Evolutionary conservation across 2,888 invertebrate species (phyloP).

Genomic region (Plebejus argus): DNA sequence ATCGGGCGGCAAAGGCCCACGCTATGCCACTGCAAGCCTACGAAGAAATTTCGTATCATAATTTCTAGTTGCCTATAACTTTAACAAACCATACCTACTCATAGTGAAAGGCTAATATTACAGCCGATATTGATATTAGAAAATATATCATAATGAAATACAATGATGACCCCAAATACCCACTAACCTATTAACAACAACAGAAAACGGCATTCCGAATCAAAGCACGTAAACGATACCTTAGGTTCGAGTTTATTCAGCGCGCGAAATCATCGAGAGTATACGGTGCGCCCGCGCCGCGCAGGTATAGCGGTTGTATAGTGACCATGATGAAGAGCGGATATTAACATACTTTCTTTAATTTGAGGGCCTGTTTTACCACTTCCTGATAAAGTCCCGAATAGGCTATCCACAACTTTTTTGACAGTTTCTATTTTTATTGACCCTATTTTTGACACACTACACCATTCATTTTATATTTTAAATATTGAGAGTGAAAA

Average conservation of each 20-base stretch:
- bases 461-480: no score
- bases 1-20: not conserved
- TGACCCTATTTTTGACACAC: no score
- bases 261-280: slow-evolving; percentile 56
- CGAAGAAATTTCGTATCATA: not conserved
- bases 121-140: not conserved
- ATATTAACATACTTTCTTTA: not conserved
- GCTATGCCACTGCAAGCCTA: not conserved
- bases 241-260: slow-evolving; percentile 62
- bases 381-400: no score
- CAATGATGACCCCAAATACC: slow-evolving; percentile 38
- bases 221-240: slow-evolving; percentile 48
- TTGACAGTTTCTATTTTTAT: no score
- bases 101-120: slow-evolving; percentile 20
- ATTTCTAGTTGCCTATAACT: not conserved
- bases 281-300: slow-evolving; percentile 44
- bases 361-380: not conserved
- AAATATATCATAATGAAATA: slow-evolving; percentile 33
- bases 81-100: not conserved
- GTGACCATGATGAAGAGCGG: not conserved
- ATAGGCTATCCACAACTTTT: no score
- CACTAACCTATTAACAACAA: slow-evolving; percentile 43
- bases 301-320: slow-evolving; percentile 44
- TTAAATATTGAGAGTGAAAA: no score
- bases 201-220: slow-evolving; percentile 42